These are phyloP conservation scores for Xestia c-nigrum DNA, from an alignment of 2,888 invertebrate species.

Conservation along the genomic window DNA sequence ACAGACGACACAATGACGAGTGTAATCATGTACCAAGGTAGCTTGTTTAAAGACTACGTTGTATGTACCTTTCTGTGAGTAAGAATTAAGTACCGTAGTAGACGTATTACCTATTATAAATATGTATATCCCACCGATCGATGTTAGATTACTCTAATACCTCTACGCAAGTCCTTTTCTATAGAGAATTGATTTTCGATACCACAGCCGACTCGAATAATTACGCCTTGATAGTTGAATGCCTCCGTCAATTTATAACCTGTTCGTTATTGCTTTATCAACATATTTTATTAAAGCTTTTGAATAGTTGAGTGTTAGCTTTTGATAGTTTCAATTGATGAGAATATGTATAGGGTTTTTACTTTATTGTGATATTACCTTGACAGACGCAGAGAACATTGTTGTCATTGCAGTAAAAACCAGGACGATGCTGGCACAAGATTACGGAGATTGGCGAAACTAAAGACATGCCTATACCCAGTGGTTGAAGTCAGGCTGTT, in stretches of 20 bases:
- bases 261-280: constrained; percentile 33
- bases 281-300: constrained; percentile 26
- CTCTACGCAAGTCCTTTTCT: constrained; percentile 42
- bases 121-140: constrained; percentile 27
- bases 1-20: constrained; percentile 1
- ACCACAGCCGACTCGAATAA: constrained; percentile 40
- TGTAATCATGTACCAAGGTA: constrained; percentile 3
- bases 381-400: not conserved
- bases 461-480: not conserved
- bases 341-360: not conserved
- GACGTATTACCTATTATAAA: constrained; percentile 3
- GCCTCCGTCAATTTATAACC: constrained; percentile 32
- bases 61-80: not conserved
- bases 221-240: constrained; percentile 40
- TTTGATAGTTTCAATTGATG: constrained; percentile 20
- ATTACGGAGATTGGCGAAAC: not conserved
- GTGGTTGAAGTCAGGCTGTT: not conserved
- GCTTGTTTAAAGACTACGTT: not conserved
- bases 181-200: constrained; percentile 51
- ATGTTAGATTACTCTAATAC: constrained; percentile 41
- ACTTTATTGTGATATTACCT: not conserved
- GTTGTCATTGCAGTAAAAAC: not conserved
- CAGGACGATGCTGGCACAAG: not conserved
- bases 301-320: constrained; percentile 21
- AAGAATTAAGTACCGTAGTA: constrained; percentile 8